Evolutionary conservation across 2,888 invertebrate species (phyloP).

Genomic region (Xylota sylvarum): DNA sequence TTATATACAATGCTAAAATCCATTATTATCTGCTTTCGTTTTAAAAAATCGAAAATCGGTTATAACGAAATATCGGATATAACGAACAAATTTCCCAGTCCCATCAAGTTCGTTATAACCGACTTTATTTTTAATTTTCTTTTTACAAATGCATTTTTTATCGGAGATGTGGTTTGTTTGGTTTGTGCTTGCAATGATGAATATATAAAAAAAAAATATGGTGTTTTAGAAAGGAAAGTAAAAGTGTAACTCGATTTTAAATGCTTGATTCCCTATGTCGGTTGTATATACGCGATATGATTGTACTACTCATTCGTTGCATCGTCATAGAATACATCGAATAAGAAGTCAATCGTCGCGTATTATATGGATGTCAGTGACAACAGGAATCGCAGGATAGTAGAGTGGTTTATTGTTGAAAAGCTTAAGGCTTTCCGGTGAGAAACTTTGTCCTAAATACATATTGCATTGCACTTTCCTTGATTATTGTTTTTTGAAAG

Average conservation of each 20-base stretch:
- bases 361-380: neutral
- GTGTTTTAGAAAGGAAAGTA: slow-evolving; percentile 1
- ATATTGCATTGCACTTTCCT: neutral
- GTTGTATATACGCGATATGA: neutral
- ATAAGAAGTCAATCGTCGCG: no score
- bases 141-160: slow-evolving; percentile 74
- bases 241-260: no score
- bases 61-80: no score
- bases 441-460: neutral
- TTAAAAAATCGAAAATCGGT: no score
- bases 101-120: no score
- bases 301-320: no score
- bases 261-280: neutral
- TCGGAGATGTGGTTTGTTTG: no score
- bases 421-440: neutral
- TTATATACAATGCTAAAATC: no score
- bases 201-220: neutral
- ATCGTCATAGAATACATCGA: no score
- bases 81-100: no score
- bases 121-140: slow-evolving; percentile 53
- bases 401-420: no score
- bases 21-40: no score
- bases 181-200: slow-evolving; percentile 23
- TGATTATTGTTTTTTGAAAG: neutral
- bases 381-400: neutral